Evolutionary conservation across 2,113 vertebrate genomes (phyloP).

Genomic region (Beaufortia kweichowensis): DNA sequence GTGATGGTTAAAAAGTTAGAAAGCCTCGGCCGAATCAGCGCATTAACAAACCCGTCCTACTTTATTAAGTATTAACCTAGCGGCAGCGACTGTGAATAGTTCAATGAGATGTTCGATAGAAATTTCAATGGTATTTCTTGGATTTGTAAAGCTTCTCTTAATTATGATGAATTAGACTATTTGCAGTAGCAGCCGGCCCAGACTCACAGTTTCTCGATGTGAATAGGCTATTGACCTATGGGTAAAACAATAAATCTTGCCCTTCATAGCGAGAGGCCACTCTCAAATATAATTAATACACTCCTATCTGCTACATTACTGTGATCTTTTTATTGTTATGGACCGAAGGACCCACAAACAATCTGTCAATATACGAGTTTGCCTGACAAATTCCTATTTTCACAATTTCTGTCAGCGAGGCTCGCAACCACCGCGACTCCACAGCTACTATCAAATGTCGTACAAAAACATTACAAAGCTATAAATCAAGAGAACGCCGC

Average conservation of each 20-base stretch:
- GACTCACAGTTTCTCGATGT: slow-evolving; percentile 51
- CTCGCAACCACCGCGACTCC: neutral
- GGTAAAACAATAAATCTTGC: slow-evolving; percentile 59
- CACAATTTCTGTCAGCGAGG: slow-evolving; percentile 21
- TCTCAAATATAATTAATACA: slow-evolving; percentile 55
- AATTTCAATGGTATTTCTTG: slow-evolving; percentile 45
- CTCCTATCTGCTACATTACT: slow-evolving; percentile 37
- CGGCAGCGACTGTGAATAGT: slow-evolving; percentile 11
- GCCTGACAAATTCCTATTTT: slow-evolving; percentile 27
- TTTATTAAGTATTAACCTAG: slow-evolving; percentile 35
- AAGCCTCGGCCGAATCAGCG: neutral
- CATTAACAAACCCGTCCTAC: slow-evolving; percentile 10
- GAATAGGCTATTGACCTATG: slow-evolving; percentile 58
- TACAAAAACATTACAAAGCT: slow-evolving; percentile 18
- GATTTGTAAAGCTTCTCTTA: slow-evolving; percentile 54
- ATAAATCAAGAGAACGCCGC: neutral
- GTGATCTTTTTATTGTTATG: slow-evolving; percentile 46
- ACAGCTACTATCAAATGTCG: slow-evolving; percentile 10
- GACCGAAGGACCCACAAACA: slow-evolving; percentile 26
- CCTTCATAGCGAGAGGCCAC: slow-evolving; percentile 42
- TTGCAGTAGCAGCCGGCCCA: slow-evolving; percentile 42
- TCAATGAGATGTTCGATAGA: slow-evolving; percentile 48
- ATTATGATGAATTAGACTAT: slow-evolving; percentile 59
- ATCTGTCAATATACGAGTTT: slow-evolving; percentile 35
- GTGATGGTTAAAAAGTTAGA: neutral